Evolutionary conservation across 2,113 vertebrate genomes (phyloP).

Genomic region (Delphinus delphis): DNA sequence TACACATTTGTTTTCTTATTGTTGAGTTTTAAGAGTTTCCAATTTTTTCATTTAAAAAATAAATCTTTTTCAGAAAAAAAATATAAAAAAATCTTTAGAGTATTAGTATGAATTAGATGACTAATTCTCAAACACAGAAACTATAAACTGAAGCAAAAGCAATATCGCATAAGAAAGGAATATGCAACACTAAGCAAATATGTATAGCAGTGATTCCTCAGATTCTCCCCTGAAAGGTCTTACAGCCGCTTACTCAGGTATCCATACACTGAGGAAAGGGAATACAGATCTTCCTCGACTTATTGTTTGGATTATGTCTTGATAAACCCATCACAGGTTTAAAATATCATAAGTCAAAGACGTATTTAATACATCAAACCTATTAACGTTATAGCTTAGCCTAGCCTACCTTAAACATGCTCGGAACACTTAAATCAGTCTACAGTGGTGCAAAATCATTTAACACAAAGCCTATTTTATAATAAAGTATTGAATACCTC

Average conservation of each 20-base stretch:
- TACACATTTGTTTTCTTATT: neutral
- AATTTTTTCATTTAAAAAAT: neutral
- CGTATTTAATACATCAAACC: neutral
- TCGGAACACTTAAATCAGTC: neutral
- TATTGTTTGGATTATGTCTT: neutral
- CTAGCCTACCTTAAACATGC: neutral
- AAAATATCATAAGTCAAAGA: neutral
- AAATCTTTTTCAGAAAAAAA: neutral
- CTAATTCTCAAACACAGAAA: neutral
- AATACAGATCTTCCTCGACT: neutral
- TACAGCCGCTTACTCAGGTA: neutral
- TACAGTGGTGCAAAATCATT: neutral
- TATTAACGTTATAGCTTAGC: neutral
- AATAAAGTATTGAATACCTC: neutral
- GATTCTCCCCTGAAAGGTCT: neutral
- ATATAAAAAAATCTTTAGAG: neutral
- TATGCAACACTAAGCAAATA: neutral
- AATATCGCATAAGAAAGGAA: neutral
- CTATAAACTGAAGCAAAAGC: neutral
- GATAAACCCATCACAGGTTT: neutral
- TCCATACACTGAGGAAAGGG: neutral
- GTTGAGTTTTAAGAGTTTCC: neutral
- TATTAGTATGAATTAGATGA: neutral
- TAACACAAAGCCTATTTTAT: neutral
- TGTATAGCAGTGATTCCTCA: neutral